Conservation (phyloP, 2,888 invertebrate genomes). For the Listrodromus nycthemerus region DNA sequence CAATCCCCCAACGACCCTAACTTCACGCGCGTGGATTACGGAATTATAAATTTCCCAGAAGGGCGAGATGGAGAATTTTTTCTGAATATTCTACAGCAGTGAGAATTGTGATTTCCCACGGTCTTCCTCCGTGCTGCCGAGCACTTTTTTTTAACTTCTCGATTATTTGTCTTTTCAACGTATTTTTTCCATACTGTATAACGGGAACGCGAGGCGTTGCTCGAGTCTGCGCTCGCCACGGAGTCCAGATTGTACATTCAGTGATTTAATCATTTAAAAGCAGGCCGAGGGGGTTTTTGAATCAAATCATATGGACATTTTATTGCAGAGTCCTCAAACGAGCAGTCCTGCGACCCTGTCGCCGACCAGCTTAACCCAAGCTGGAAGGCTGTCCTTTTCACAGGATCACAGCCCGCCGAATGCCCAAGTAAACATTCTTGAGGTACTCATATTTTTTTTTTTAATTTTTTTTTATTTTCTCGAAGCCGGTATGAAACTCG, state of each 20-base stretch:
- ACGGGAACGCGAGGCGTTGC: not conserved
- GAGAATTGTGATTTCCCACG: constrained; percentile 22
- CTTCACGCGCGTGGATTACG: not conserved
- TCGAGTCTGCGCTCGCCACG: not conserved
- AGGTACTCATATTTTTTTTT: constrained; percentile 66
- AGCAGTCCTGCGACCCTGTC: constrained; percentile 90
- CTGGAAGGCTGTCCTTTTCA: constrained; percentile 84
- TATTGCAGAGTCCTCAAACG: constrained; percentile 88
- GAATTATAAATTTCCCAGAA: not conserved
- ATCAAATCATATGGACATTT: constrained; percentile 75
- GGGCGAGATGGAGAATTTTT: not conserved
- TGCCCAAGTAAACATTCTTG: constrained; percentile 84
- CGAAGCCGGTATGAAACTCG: constrained; percentile 6
- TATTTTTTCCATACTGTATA: constrained; percentile 12
- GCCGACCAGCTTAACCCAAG: constrained; percentile 88
- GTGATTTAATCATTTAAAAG: not conserved
- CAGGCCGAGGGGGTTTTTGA: not conserved
- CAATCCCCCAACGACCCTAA: not conserved
- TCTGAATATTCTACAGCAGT: constrained; percentile 7
- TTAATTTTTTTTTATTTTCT: constrained; percentile 31
- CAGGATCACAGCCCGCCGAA: constrained; percentile 83
- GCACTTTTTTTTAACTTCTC: constrained; percentile 31
- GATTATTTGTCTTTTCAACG: constrained; percentile 58
- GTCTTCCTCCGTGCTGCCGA: constrained; percentile 5
- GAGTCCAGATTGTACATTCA: not conserved